These are phyloP conservation scores for Nasonia giraulti DNA, from an alignment of 1,140 invertebrate species.

Conservation along the genomic window DNA sequence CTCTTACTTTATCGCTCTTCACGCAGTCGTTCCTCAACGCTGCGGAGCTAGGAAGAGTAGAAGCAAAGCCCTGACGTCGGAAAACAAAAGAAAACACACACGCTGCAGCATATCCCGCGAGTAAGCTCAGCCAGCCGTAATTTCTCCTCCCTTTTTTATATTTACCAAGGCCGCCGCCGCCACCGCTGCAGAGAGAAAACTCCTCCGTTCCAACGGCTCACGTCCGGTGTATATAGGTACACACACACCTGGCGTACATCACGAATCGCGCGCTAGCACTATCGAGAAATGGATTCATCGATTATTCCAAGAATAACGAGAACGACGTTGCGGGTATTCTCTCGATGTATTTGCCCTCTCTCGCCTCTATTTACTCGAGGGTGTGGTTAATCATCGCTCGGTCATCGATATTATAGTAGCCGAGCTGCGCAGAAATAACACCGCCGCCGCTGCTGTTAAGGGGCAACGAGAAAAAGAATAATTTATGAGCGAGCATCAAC, in stretches of 20 bases:
- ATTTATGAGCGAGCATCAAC: slow-evolving; percentile 22
- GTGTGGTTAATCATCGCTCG: slow-evolving; percentile 54
- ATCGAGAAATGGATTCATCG: slow-evolving; percentile 52
- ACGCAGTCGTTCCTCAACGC: neutral
- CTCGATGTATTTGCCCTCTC: slow-evolving; percentile 12
- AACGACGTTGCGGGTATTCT: neutral
- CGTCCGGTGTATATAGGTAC: neutral
- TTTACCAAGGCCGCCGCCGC: neutral
- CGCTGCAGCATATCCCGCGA: neutral
- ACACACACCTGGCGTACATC: neutral
- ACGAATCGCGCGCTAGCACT: slow-evolving; percentile 45
- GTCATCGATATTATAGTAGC: slow-evolving; percentile 48
- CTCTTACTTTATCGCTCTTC: neutral
- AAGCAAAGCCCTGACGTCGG: neutral
- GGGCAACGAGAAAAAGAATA: slow-evolving; percentile 5
- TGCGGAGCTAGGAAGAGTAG: neutral
- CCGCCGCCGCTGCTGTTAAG: neutral
- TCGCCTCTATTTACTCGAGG: slow-evolving; percentile 50
- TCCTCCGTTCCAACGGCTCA: neutral
- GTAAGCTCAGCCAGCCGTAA: neutral
- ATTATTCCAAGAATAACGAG: slow-evolving; percentile 54
- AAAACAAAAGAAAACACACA: neutral
- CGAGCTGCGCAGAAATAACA: slow-evolving; percentile 20
- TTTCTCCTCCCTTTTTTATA: neutral
- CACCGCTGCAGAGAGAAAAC: neutral